These are phyloP conservation scores for Heptranchias perlo DNA, from an alignment of 2,113 vertebrate species.

Conservation along the genomic window DNA sequence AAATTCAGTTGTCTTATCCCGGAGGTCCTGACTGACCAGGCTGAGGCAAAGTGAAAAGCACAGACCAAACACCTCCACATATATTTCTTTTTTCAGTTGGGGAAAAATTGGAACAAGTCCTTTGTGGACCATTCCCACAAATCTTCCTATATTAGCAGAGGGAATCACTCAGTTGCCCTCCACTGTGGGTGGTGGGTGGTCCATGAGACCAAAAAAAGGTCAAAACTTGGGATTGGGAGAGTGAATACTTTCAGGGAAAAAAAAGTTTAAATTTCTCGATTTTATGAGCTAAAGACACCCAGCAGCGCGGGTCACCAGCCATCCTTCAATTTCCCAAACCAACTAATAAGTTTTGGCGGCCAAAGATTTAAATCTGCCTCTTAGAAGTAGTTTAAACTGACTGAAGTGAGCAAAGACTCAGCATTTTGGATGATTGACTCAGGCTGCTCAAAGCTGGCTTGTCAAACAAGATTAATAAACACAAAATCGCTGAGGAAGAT, in stretches of 20 bases:
- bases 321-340: not conserved
- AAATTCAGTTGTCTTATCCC: not conserved
- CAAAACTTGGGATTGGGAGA: no score
- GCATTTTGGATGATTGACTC: not conserved
- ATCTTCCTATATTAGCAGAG: not conserved
- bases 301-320: not conserved
- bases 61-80: not conserved
- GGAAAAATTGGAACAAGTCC: not conserved
- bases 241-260: not conserved
- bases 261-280: not conserved
- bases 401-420: not conserved
- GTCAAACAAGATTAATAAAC: not conserved
- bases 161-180: not conserved
- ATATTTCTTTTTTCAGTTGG: no score
- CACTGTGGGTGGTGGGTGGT: not conserved
- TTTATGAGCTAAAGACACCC: not conserved
- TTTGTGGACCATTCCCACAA: not conserved
- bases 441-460: not conserved
- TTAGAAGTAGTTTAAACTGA: not conserved
- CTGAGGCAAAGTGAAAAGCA: not conserved
- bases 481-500: not conserved
- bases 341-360: not conserved
- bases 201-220: no score
- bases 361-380: not conserved
- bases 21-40: not conserved